A percentile compares a stretch with the other conserved stretches of the same genome.
These are phyloP conservation scores for Leptinotarsa texana DNA, from an alignment of 1,140 invertebrate genomes.

Conservation along the genomic window DNA sequence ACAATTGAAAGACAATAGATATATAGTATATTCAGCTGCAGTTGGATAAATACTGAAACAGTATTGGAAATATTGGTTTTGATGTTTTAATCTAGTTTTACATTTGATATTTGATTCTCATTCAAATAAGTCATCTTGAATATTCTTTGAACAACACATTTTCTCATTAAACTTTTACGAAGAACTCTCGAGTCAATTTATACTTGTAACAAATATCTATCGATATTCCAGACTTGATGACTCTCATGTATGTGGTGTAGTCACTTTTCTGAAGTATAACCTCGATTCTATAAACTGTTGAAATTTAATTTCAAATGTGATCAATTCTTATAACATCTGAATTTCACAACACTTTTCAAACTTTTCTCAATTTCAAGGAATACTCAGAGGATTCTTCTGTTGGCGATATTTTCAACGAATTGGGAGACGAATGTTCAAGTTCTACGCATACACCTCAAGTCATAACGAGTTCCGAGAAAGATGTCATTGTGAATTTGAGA, in stretches of 20 bases:
- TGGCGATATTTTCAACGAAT: conserved; percentile 17
- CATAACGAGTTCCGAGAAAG: conserved; percentile 24
- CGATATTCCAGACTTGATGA: too few relatives aligned
- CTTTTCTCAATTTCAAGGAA: conserved; percentile 21
- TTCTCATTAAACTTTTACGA: too few relatives aligned
- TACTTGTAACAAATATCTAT: too few relatives aligned
- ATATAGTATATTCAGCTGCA: background rate
- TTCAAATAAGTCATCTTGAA: too few relatives aligned
- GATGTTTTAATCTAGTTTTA: background rate
- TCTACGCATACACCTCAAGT: background rate
- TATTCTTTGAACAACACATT: too few relatives aligned
- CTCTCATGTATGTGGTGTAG: too few relatives aligned
- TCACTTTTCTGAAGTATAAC: too few relatives aligned
- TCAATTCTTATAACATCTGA: too few relatives aligned
- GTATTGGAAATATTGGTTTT: background rate
- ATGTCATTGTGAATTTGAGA: conserved; percentile 36
- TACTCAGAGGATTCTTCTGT: conserved; percentile 18
- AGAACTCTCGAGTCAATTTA: too few relatives aligned
- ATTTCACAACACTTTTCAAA: background rate
- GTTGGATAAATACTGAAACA: background rate
- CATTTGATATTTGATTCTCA: too few relatives aligned
- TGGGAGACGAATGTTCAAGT: background rate
- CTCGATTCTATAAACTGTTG: too few relatives aligned
- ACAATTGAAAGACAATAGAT: background rate
- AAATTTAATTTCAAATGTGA: too few relatives aligned